Base-by-base conservation (phyloP, 2,113 vertebrate species). In the Galeopterus variegatus region DNA sequence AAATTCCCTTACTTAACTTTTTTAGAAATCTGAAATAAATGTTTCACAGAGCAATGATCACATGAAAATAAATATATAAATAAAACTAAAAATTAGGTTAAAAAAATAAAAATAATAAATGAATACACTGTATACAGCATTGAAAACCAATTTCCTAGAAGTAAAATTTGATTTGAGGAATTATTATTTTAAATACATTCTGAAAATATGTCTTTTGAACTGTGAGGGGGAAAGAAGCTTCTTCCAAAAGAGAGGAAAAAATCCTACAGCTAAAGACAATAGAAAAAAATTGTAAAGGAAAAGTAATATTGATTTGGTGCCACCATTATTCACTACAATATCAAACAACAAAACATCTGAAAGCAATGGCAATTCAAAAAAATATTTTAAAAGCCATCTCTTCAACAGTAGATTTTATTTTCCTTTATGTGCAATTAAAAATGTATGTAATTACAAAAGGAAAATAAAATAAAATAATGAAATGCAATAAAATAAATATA, bases 121-220 rank as follows among this genome's bases (percentile, higher is more conserved):
- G 31, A 90, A 88, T 31, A 80, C 73, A 83, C 36, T 65, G 6
- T 76, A 33, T 31, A 58, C 0, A 62, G 21, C 13, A 65, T 84
- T 50, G 52, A 75, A 92, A 93, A 65, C 21, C 33, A 60, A 23
- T 48, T 89, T 81, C 45, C 56, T 88, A 90, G 33, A 93, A 92
- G 41, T 69, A 36, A 95, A 95, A 84, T 76, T 81, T 90, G 52
- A 75, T 72, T 92, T 84, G 15, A 80, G 65, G 62, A 84, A 84
- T 88, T 19, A 70, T 80, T 83, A n/a, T 56, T 96, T 90, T 50
- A 95, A 93, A 77, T 89, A n/a, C 24, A 50, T 81, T 92, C 91
- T 81, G 5, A 82, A 97, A 95, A 95, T 60, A 82, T 4, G 1
- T 84, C 45, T 96, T 95, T 85, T 86, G 41, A 86, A 50, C 60